Percentiles rank a stretch among this genome's conserved stretches.
Evolutionary conservation across 92 coral and sea anemone species (phyloP).

Genomic region (Palythoa heliodiscus): DNA sequence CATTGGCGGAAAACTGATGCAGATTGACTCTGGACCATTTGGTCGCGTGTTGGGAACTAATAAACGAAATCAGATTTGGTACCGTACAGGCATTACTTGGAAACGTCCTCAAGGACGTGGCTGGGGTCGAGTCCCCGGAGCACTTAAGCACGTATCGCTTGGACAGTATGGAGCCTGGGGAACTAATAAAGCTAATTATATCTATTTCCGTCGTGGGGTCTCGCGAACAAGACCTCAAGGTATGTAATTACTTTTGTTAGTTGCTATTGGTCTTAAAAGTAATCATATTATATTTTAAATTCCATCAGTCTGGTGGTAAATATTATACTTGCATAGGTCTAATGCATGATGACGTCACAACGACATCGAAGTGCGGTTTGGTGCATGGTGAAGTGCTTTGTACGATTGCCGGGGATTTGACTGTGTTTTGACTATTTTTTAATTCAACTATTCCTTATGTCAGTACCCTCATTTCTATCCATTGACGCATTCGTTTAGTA

Average conservation of each 20-base stretch:
- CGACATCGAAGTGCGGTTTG: too few species aligned
- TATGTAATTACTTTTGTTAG: not conserved
- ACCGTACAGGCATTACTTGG: constrained; percentile 47
- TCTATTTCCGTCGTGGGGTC: constrained; percentile 34
- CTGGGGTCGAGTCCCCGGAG: constrained; percentile 54
- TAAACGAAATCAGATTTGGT: constrained; percentile 32
- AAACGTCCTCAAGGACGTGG: constrained; percentile 23
- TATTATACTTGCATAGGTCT: too few species aligned
- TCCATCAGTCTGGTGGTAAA: too few species aligned
- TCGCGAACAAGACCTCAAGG: constrained; percentile 26
- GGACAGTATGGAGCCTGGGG: constrained; percentile 48
- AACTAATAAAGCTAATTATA: constrained; percentile 19
- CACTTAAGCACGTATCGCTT: constrained; percentile 28
- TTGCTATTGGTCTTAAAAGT: not conserved
- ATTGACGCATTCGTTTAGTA: too few species aligned
- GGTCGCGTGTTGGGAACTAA: constrained; percentile 51
- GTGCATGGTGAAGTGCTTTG: too few species aligned
- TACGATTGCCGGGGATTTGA: too few species aligned
- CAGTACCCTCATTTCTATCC: too few species aligned
- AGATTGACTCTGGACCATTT: constrained; percentile 61
- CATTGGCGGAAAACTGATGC: constrained; percentile 34
- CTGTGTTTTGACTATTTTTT: too few species aligned
- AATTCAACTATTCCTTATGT: too few species aligned
- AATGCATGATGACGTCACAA: too few species aligned
- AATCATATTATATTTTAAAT: too few species aligned